A percentile compares a stretch with the other conserved stretches of the same genome.
Conservation (phyloP, 2,113 vertebrate species). For the Tragelaphus imberbis region DNA sequence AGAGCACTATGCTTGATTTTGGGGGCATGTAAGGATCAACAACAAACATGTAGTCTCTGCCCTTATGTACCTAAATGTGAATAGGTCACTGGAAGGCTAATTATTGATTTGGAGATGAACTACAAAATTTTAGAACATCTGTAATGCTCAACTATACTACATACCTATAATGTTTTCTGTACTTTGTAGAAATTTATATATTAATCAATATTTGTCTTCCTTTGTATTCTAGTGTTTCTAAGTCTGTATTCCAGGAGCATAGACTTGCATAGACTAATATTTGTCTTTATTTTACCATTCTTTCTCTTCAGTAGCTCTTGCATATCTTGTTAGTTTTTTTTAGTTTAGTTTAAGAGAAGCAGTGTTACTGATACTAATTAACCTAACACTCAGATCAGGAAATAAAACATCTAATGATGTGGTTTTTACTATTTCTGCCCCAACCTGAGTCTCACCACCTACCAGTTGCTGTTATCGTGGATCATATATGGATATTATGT, state of each 20-base stretch:
- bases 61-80: neutral
- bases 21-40: neutral
- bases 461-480: neutral
- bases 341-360: neutral
- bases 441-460: neutral
- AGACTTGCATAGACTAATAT: neutral
- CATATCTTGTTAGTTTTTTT: neutral
- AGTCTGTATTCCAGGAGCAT: neutral
- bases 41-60: neutral
- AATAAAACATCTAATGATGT: neutral
- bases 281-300: conserved; percentile 9
- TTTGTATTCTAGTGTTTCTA: neutral
- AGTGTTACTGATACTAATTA: neutral
- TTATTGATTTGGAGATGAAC: neutral
- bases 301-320: neutral
- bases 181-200: neutral
- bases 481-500: neutral
- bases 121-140: neutral
- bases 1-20: neutral
- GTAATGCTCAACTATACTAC: neutral
- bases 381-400: neutral
- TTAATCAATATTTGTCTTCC: neutral
- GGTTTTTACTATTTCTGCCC: neutral
- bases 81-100: neutral
- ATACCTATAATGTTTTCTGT: neutral